A percentile compares a stretch with the other conserved stretches of the same genome.
Evolutionary conservation across 2,113 vertebrate genomes (phyloP).

Genomic region (Cynoglossus semilaevis): DNA sequence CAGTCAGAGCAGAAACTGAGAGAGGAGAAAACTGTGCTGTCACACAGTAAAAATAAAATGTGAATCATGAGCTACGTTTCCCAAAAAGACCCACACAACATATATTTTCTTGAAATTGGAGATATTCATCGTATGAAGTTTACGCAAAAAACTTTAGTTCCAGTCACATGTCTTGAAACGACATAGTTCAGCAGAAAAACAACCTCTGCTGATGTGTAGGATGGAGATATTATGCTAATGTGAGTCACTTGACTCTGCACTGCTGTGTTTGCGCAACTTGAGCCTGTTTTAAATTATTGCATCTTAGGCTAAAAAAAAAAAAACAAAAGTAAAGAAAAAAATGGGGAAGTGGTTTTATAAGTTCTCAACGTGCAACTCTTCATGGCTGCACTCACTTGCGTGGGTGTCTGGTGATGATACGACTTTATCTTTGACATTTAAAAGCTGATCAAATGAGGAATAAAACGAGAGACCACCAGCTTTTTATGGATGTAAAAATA

Average conservation of each 20-base stretch:
- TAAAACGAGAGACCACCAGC: constrained; percentile 5
- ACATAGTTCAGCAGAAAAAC: constrained; percentile 2
- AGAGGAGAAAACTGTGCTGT: constrained; percentile 16
- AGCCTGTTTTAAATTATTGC: constrained; percentile 18
- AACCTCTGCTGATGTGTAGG: constrained; percentile 36
- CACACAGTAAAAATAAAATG: constrained; percentile 11
- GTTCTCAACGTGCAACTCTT: constrained; percentile 42
- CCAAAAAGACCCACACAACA: constrained; percentile 20
- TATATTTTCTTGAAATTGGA: constrained; percentile 3
- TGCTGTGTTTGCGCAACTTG: constrained; percentile 4
- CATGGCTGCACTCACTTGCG: constrained; percentile 17
- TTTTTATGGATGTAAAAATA: constrained; percentile 22
- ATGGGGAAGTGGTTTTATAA: constrained; percentile 43
- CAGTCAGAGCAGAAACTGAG: constrained; percentile 43
- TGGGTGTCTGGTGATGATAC: constrained; percentile 25
- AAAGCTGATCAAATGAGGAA: constrained; percentile 19
- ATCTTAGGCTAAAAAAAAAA: constrained; percentile 15
- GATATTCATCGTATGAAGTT: constrained; percentile 15
- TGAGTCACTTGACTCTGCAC: constrained; percentile 41
- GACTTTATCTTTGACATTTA: constrained; percentile 47
- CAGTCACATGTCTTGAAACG: neutral
- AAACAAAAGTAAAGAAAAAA: constrained; percentile 17
- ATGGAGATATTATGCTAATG: constrained; percentile 16
- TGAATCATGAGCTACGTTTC: constrained; percentile 50
- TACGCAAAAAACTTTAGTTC: constrained; percentile 19